Conservation (phyloP, 2,113 vertebrate species). For the Gasterosteus nipponicus region DNA sequence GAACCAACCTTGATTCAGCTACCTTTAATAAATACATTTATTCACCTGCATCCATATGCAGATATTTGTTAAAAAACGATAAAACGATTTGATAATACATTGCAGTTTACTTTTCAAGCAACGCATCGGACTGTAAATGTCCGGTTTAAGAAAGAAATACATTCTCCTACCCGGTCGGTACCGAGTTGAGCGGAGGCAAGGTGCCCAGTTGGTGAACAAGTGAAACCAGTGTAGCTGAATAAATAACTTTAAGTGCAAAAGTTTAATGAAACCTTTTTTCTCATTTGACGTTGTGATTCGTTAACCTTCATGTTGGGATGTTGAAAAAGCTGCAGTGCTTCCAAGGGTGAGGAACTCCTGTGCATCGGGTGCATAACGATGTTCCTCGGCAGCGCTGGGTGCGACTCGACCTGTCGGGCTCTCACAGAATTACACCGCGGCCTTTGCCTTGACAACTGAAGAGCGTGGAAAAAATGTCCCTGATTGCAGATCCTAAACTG, state of each 20-base stretch:
- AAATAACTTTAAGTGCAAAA: neutral
- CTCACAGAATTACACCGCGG: conserved; percentile 80
- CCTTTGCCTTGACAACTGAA: conserved; percentile 87
- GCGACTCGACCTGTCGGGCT: conserved; percentile 10
- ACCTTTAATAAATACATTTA: neutral
- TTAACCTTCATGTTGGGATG: neutral
- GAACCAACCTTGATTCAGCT: neutral
- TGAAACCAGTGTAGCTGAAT: neutral
- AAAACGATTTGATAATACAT: neutral
- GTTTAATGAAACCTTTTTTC: neutral
- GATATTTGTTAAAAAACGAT: neutral
- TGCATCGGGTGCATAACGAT: neutral
- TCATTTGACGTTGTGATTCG: neutral
- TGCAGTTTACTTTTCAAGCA: neutral
- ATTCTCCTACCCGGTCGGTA: neutral
- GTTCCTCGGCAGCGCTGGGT: neutral
- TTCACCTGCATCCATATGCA: neutral
- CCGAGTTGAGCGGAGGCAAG: neutral
- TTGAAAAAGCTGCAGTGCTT: neutral
- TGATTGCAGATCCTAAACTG: conserved; percentile 90
- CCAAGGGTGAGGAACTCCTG: neutral
- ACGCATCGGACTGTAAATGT: neutral
- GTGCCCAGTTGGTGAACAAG: neutral
- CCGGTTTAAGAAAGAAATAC: too few relatives aligned
- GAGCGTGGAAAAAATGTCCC: conserved; percentile 65